These are phyloP conservation scores for Tenthredo distinguenda DNA, from an alignment of 2,888 invertebrate species.

Conservation along the genomic window DNA sequence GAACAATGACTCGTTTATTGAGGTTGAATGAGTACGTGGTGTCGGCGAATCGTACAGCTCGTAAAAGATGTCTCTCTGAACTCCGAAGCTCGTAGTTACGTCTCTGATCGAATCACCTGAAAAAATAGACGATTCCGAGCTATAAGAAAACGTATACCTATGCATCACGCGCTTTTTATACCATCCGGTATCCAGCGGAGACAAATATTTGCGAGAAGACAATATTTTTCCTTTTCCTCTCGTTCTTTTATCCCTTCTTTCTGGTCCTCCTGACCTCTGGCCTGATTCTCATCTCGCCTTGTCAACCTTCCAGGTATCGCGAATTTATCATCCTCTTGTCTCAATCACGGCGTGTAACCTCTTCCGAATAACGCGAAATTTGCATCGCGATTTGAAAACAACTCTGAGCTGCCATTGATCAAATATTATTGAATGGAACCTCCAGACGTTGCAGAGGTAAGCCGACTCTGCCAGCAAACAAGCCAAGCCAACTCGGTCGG, in stretches of 20 bases:
- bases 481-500: background rate
- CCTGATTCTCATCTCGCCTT: background rate
- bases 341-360: background rate
- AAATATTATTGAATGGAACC: constrained; percentile 10
- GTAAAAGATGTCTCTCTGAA: background rate
- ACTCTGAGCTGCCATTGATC: background rate
- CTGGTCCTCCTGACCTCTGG: background rate
- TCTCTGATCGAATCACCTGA: background rate
- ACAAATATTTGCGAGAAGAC: background rate
- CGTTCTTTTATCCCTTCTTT: background rate
- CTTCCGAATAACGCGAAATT: background rate
- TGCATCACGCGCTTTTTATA: background rate
- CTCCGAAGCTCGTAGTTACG: background rate
- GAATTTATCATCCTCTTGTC: constrained; percentile 14
- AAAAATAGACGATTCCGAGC: background rate
- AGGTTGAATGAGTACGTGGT: background rate
- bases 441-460: background rate
- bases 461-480: constrained; percentile 8
- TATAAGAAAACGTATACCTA: background rate
- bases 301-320: background rate
- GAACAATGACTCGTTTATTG: constrained; percentile 24
- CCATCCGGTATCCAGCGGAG: background rate
- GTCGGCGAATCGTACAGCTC: background rate
- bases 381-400: background rate
- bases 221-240: background rate